Base-by-base conservation (phyloP, 2,797 vertebrate genomes). In the Micrastur ruficollis region DNA sequence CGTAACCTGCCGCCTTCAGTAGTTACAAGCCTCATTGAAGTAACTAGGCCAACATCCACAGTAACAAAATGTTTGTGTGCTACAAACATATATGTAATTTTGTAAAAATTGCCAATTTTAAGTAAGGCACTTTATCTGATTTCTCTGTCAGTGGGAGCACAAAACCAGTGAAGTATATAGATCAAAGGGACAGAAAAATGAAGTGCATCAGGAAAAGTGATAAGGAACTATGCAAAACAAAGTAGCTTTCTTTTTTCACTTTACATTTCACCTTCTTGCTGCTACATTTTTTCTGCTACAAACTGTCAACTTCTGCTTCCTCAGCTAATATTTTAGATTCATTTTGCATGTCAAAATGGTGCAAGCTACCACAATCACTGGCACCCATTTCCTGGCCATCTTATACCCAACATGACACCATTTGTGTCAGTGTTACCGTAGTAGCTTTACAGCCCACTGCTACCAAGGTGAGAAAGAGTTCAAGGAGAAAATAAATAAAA, bases 291-390 rank as follows among this genome's bases (percentile, higher is more conserved):
- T 94, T 71, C 95, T 95, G 84, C 95, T 92, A 74, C 56, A 63
- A 63, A 76, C 74, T 79, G 61, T 89, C 94, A 94, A 93, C 70
- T 92, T 93, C 90, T 95, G 93, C 94, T 97, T 94, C 80, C 81
- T 92, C 72, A 56, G 93, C 94, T 91, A 75, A 53, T 86, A 53
- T 53, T 93, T 91, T 29, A 75, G 81, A 55, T 95, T 93, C 29
- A 14, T 90, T 96, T 84, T 96, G 90, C 86, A 93, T 94, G 95
- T 59, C 87, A 75, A 36, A 93, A 49, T 34, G 70, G 79, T 88
- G 58, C 72, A 50, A 90, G 82, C 86, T 86, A 25, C 78, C 78
- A 56, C 90, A 80, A 18, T 73, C 95, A 85, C 71, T 80, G 74
- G 93, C 68, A 87, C 67, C 32, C 90, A 34, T 83, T 79, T 87